A percentile compares a stretch with the other conserved stretches of the same genome.
Conservation (phyloP, 2,113 vertebrate genomes). For the Archilochus colubris region DNA sequence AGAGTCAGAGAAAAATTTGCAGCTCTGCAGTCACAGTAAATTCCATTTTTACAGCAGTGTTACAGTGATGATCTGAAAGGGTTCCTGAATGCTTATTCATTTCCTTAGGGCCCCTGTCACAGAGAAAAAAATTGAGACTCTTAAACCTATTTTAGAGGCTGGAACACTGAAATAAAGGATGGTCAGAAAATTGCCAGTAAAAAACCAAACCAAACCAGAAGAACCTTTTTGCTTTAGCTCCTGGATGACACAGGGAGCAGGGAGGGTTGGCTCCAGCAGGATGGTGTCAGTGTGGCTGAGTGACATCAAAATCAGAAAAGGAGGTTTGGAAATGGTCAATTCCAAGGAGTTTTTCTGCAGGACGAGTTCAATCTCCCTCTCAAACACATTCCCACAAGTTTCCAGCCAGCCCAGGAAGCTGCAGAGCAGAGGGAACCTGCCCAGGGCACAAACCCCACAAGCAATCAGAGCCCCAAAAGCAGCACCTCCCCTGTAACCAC, state of each 20-base stretch:
- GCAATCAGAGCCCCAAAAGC: neutral
- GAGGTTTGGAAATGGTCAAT: neutral
- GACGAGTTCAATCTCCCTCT: neutral
- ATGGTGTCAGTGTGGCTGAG: accelerated
- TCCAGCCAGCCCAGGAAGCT: neutral
- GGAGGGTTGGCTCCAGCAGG: neutral
- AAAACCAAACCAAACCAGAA: no score
- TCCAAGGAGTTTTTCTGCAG: neutral
- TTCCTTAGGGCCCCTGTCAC: neutral
- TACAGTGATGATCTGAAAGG: neutral
- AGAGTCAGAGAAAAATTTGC: neutral
- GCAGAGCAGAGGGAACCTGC: neutral
- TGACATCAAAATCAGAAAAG: neutral
- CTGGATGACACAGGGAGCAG: neutral
- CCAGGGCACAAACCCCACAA: neutral
- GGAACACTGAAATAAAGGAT: neutral
- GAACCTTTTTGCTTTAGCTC: neutral
- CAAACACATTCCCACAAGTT: neutral
- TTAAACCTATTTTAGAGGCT: neutral
- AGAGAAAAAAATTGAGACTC: neutral
- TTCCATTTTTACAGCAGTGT: neutral
- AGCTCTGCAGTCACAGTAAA: neutral
- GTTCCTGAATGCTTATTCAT: neutral
- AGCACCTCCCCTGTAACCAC: neutral
- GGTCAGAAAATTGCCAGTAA: neutral